These are phyloP conservation scores for Platycercus adscitus DNA, from an alignment of 2,113 vertebrate genomes.

Conservation along the genomic window DNA sequence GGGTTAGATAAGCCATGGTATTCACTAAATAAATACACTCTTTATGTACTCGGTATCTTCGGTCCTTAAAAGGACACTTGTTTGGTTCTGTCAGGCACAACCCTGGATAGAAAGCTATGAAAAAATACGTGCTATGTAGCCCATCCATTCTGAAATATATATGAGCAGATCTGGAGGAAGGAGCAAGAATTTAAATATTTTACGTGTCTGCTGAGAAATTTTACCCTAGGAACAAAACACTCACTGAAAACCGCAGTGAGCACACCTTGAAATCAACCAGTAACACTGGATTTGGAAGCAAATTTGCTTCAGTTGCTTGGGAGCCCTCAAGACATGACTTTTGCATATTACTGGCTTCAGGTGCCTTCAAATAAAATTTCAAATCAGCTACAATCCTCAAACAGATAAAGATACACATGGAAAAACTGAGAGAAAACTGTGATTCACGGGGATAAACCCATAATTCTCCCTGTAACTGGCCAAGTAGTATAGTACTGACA, in stretches of 20 bases:
- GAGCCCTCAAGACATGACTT: not conserved
- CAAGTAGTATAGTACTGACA: not conserved
- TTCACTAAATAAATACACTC: not conserved
- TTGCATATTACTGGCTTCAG: not conserved
- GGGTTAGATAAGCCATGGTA: not conserved
- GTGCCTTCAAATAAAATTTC: conserved; percentile 11
- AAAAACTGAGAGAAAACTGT: not conserved
- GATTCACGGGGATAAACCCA: not conserved
- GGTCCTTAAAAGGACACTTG: not conserved
- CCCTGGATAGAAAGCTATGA: not conserved
- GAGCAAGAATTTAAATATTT: not conserved
- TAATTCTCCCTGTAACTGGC: not conserved
- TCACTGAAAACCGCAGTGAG: not conserved
- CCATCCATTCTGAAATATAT: not conserved
- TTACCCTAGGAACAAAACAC: not conserved
- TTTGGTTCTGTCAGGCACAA: not conserved
- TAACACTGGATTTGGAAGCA: not conserved
- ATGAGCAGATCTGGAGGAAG: not conserved
- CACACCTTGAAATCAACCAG: not conserved
- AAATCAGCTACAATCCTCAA: not conserved
- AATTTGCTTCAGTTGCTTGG: not conserved
- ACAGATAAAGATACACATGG: not conserved
- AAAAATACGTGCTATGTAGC: not conserved
- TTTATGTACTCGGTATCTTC: not conserved
- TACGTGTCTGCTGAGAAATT: not conserved